phyloP scores from a whole-genome alignment of 2,888 invertebrate genomes.

The Macrosiphum euphorbiae region DNA sequence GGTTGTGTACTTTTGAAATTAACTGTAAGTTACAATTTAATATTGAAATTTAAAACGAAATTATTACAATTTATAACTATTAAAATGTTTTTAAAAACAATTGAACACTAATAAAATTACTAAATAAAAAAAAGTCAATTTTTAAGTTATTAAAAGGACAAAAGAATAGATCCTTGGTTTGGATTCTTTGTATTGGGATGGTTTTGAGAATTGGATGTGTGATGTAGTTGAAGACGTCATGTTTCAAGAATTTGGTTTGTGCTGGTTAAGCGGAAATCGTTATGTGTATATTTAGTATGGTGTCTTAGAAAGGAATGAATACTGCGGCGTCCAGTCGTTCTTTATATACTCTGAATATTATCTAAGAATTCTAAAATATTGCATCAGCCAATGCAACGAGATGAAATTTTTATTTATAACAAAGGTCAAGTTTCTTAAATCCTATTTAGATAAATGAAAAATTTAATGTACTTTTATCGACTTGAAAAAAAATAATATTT shows the following conservation, averaged over 20 bases:
- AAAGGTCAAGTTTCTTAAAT: constrained; percentile 53
- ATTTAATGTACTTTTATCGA: neutral
- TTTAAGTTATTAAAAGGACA: constrained; percentile 56
- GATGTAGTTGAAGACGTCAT: constrained; percentile 45
- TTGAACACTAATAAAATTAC: constrained; percentile 10
- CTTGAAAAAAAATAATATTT: neutral
- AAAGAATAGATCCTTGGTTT: constrained; percentile 49
- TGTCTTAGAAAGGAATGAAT: constrained; percentile 53
- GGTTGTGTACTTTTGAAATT: constrained; percentile 28
- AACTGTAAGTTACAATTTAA: constrained; percentile 24
- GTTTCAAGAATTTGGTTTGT: constrained; percentile 44
- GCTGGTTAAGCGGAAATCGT: constrained; percentile 46
- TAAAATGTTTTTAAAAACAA: neutral
- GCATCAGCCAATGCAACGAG: constrained; percentile 44
- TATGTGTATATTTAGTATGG: constrained; percentile 40
- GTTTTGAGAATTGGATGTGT: constrained; percentile 31
- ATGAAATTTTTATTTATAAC: constrained; percentile 18
- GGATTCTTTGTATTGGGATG: constrained; percentile 39
- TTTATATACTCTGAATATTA: constrained; percentile 53
- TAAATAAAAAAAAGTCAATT: constrained; percentile 11
- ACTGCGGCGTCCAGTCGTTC: constrained; percentile 1
- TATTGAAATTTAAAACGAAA: constrained; percentile 7
- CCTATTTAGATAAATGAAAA: constrained; percentile 22
- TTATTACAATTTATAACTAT: neutral
- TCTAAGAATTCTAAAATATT: constrained; percentile 36